Conservation (phyloP, 2,113 vertebrate species). For the Panthera leo region DNA sequence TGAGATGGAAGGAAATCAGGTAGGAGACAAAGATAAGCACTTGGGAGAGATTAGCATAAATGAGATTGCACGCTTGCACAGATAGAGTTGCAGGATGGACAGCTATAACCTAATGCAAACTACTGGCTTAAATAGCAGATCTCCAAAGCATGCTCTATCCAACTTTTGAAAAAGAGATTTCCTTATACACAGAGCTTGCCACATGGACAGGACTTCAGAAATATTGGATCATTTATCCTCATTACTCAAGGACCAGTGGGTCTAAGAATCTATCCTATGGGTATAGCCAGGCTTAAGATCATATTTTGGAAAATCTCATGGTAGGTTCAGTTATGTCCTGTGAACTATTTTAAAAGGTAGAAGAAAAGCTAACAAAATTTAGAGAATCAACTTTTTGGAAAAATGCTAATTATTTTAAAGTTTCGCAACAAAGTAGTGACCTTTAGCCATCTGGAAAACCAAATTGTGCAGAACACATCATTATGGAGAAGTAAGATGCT, state of each 20-base stretch:
- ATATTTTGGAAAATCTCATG: background rate
- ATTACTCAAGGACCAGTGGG: background rate
- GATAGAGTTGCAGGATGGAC: background rate
- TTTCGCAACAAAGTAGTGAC: background rate
- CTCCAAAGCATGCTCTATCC: background rate
- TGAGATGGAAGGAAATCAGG: background rate
- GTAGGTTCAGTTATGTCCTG: background rate
- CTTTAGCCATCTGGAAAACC: conserved; percentile 29
- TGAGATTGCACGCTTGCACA: background rate
- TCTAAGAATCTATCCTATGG: background rate
- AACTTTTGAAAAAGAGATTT: background rate
- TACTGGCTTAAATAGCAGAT: background rate
- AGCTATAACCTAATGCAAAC: background rate
- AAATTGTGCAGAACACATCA: background rate
- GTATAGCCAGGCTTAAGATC: background rate
- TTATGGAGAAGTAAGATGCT: background rate
- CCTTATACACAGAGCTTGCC: background rate
- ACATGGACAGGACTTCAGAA: background rate
- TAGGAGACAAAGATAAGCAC: background rate
- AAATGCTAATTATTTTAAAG: conserved; percentile 38
- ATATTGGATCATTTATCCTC: background rate
- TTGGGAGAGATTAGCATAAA: background rate
- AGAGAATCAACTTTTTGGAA: conserved; percentile 4
- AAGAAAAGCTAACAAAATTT: background rate
- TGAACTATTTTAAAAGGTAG: background rate